Percentiles rank a stretch among this genome's conserved stretches.
Evolutionary conservation across 2,888 invertebrate genomes (phyloP).

Genomic region (Podabrus alpinus): DNA sequence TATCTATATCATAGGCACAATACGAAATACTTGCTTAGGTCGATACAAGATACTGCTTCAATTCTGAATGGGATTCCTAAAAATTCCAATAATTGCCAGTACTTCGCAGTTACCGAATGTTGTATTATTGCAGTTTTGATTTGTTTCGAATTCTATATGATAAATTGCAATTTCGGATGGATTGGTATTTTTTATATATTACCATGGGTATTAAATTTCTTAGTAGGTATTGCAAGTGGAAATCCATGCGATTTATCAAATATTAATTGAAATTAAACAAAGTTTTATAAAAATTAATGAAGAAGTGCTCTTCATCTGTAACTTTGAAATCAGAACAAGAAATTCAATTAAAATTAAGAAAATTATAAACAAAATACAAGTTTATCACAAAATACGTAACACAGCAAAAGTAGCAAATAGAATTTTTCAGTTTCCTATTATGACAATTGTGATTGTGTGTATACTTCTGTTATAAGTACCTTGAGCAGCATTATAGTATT

Average conservation of each 20-base stretch:
- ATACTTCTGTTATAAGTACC: background rate
- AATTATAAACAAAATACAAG: background rate
- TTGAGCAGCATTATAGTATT: fast-evolving
- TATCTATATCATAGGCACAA: background rate
- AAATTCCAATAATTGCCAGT: background rate
- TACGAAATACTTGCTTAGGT: background rate
- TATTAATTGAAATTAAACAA: background rate
- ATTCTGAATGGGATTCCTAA: background rate
- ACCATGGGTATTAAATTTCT: background rate
- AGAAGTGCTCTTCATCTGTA: background rate
- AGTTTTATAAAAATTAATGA: background rate
- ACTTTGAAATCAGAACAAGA: background rate
- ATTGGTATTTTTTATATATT: background rate
- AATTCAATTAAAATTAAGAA: background rate
- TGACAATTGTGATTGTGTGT: background rate
- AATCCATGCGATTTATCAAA: background rate
- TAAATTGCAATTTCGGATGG: too few relatives aligned
- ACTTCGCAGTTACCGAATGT: background rate
- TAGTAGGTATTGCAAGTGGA: background rate
- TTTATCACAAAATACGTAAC: background rate
- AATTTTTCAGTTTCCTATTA: background rate
- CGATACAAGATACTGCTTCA: background rate
- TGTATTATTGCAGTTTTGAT: background rate
- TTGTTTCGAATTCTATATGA: background rate
- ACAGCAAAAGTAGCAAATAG: background rate